Evolutionary conservation across 1,140 invertebrate genomes (phyloP), one percentile per base, ranked within the genome.

Genomic region (Drosophila takahashii): DNA sequence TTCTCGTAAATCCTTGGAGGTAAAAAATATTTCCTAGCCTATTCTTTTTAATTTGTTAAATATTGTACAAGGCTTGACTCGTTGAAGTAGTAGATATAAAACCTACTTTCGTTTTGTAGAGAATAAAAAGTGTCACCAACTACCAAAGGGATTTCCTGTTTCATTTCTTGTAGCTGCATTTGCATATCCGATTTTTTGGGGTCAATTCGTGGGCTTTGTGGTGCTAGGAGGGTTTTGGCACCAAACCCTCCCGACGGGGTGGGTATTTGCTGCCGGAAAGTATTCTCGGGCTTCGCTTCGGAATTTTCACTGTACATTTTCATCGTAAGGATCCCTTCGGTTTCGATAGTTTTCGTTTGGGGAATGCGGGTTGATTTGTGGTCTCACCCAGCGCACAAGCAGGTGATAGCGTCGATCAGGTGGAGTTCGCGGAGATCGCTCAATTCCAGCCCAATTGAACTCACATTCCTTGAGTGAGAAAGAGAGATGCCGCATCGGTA

Each of bases 131-230:
- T 41, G 32, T 56, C 54, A 47, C 48, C 50, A 6, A 47, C 57
- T 56, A 29, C 22, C 6, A n/a, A 4, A 34, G 37, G 11, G 11
- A 59, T 60, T 79, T 53, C 56, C 61, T 48, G 16, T 65, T 65
- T 66, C 47, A 52, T 60, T 79, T 72, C 32, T 65, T 42, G 48
- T 76, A 60, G 62, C 67, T 81, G 79, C 83, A 87, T 87, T 87
- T 87, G 84, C 83, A 87, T 87, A 87, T 77, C 50, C 58, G 60
- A 50, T 77, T 79, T 59, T 76, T 22, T 22, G 22, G 72, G 57
- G 72, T 77, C 78, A 71, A 70, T 70, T 64, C 62, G 56, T 42
- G 42, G 34, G 51, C 22, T 42, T 13, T 22, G 34, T 34, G 47
- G 65, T 69, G 26, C 65, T 69, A 51, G 65, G 58, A 29, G 9